These are phyloP conservation scores for Ectemnius cavifrons DNA, from an alignment of 2,888 invertebrate species.

Conservation along the genomic window DNA sequence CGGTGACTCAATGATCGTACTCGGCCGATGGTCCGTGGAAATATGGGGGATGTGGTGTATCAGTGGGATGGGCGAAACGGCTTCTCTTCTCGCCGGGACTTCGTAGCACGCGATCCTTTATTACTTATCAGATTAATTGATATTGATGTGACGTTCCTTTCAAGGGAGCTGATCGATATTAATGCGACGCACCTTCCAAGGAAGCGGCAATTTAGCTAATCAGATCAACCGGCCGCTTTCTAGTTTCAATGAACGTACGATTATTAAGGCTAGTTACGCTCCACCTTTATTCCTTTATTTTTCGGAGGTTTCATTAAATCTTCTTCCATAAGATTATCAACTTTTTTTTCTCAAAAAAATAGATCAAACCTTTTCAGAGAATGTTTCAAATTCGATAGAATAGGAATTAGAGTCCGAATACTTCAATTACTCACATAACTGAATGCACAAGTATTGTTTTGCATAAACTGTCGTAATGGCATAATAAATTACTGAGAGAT, in stretches of 20 bases:
- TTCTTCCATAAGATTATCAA: too few relatives aligned
- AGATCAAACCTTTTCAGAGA: too few relatives aligned
- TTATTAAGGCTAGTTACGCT: not conserved
- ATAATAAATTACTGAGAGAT: too few relatives aligned
- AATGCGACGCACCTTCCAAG: slow-evolving; percentile 54
- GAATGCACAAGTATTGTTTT: too few relatives aligned
- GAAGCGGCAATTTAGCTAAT: slow-evolving; percentile 35
- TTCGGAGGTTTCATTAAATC: too few relatives aligned
- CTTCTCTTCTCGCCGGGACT: slow-evolving; percentile 32
- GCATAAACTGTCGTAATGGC: too few relatives aligned
- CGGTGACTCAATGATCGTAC: slow-evolving; percentile 50
- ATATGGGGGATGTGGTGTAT: slow-evolving; percentile 45
- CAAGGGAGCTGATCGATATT: slow-evolving; percentile 63
- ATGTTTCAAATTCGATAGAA: too few relatives aligned
- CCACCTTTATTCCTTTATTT: not conserved
- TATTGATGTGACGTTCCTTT: slow-evolving; percentile 66
- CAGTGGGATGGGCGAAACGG: slow-evolving; percentile 48
- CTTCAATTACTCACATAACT: too few relatives aligned
- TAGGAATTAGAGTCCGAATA: too few relatives aligned
- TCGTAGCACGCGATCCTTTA: slow-evolving; percentile 64
- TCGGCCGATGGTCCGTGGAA: slow-evolving; percentile 46
- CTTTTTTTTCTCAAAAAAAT: too few relatives aligned
- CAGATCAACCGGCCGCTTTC: slow-evolving; percentile 15
- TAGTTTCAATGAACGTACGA: not conserved
- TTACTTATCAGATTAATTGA: slow-evolving; percentile 65